Conservation (phyloP, 2,113 vertebrate genomes). For the Empidonax alnorum region DNA sequence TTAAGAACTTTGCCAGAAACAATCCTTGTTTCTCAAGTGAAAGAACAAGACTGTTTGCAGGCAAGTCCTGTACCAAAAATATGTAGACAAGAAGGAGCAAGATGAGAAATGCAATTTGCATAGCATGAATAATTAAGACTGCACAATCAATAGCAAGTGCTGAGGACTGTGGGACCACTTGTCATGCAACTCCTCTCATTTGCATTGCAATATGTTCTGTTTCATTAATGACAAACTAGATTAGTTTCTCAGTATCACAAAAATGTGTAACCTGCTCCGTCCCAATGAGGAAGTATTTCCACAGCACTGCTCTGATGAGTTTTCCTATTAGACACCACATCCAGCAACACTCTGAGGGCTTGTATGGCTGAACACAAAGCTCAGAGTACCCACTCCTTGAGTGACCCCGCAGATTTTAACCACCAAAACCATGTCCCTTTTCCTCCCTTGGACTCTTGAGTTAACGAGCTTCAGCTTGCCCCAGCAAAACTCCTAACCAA, state of each 20-base stretch:
- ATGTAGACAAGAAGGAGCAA: conserved; percentile 53
- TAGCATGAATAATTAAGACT: conserved; percentile 59
- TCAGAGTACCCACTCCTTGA: not conserved
- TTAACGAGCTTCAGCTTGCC: not conserved
- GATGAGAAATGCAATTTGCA: conserved; percentile 65
- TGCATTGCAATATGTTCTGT: conserved; percentile 51
- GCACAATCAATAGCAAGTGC: conserved; percentile 38
- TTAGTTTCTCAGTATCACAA: not conserved
- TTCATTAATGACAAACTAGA: conserved; percentile 48
- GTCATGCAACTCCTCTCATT: conserved; percentile 29
- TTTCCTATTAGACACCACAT: not conserved
- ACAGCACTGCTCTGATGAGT: not conserved
- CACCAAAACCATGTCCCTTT: not conserved
- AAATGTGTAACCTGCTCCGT: not conserved
- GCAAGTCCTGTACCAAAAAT: conserved; percentile 56
- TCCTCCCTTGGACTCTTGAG: not conserved
- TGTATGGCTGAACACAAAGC: not conserved
- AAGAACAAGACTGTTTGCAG: conserved; percentile 41
- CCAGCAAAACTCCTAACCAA: not conserved
- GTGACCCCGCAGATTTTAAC: not conserved
- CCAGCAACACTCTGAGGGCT: not conserved
- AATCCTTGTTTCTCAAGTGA: conserved; percentile 19
- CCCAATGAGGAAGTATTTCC: not conserved
- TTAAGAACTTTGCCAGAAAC: conserved; percentile 59
- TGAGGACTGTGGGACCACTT: conserved; percentile 45